Base-by-base conservation (phyloP, 2,797 vertebrate species). In the Heteromormyrus szaboi region DNA sequence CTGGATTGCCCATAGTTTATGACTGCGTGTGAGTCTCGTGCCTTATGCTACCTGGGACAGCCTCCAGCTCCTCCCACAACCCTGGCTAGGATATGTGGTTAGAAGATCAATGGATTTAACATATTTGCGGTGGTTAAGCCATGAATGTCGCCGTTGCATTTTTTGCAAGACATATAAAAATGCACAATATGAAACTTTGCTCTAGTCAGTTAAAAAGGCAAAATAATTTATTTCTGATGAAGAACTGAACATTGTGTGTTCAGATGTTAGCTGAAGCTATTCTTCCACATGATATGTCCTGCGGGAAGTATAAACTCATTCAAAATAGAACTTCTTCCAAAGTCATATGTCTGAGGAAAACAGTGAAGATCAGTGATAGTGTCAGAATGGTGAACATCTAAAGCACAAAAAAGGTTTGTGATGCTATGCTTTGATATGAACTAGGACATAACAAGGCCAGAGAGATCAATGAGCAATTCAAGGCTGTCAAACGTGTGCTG, bases 381-480 rank as follows among this genome's bases (percentile, higher is more conserved):
- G 76, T 46, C 41, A 46, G 41, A 22, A 81, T 81, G 76, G 76
- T 46, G 76, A 81, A 7, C 76, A 81, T 81, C 6, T 22, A 81
- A 81, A 81, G 76, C 41, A 81, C 17, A 81, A 8, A 81, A 81
- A 81, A 81, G 76, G 68, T 76, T 76, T 76, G 33, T 76, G 33
- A 76, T 76, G 68, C 68, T 76, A 76, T 6, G 33, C 76, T 81
- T 46, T 81, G 76, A 81, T 81, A 81, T 81, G 76, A 46, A 81
- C 76, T 8, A 22, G 17, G 19, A 46, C 37, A 46, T 46, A 81
- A 81, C 76, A 44, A 46, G 76, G 41, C 76, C 37, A 44, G 41
- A 79, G 37, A 19, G 72, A 81, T 81, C 33, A 72, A 37, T 17
- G 33, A 72, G 68, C 33, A 17, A 76, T 76, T 76, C 68, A 41